Percentiles rank a stretch among this genome's conserved stretches.
phyloP scores from a whole-genome alignment of 1,140 invertebrate species.

The Gryllus bimaculatus region DNA sequence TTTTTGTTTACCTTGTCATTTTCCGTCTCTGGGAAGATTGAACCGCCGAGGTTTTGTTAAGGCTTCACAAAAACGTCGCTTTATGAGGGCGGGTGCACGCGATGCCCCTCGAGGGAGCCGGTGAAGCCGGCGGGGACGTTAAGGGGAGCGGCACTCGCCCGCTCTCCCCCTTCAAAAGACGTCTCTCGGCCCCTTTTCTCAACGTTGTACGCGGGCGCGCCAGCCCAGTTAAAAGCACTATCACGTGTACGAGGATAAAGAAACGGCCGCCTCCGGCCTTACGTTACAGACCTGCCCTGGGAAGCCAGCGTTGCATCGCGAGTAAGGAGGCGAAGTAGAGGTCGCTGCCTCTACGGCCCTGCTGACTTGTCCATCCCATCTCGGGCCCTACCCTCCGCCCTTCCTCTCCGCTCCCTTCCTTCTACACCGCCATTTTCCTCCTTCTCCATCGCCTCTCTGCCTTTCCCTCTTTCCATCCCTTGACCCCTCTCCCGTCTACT shows the following conservation, averaged over 20 bases:
- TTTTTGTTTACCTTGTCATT: constrained; percentile 1
- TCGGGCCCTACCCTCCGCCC: no score
- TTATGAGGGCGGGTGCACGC: not conserved
- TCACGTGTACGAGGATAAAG: not conserved
- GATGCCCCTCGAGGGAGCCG: not conserved
- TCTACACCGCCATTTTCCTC: no score
- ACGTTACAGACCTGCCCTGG: not conserved
- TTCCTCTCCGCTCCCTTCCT: no score
- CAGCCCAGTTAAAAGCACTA: not conserved
- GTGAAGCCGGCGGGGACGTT: not conserved
- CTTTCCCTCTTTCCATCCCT: no score
- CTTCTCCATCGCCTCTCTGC: no score
- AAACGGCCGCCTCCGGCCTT: not conserved
- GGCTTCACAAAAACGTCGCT: not conserved
- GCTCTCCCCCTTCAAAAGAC: no score
- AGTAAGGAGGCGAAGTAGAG: no score
- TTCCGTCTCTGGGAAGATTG: not conserved
- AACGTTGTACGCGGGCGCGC: not conserved
- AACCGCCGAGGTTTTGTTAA: not conserved
- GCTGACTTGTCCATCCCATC: no score
- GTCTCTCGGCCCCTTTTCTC: not conserved
- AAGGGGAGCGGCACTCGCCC: not conserved
- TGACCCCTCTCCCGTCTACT: no score
- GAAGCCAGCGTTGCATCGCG: not conserved
- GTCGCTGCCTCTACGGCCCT: no score